Conservation (phyloP, 2,113 vertebrate genomes). For the Pterocles orientalis region DNA sequence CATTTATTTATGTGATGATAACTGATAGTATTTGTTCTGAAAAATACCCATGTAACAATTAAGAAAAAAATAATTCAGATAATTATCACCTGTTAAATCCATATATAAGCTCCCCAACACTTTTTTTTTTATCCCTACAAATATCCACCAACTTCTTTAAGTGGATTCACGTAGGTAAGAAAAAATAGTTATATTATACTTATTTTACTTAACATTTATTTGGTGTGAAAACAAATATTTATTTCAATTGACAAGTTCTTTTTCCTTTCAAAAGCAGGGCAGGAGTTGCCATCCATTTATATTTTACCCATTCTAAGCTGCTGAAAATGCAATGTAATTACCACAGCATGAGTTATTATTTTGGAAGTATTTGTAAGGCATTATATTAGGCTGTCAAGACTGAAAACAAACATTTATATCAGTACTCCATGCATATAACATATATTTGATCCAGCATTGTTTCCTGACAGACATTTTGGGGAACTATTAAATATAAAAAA, state of each 20-base stretch:
- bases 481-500: neutral
- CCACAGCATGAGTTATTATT: neutral
- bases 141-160: neutral
- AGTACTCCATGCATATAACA: neutral
- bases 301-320: neutral
- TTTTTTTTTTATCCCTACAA: neutral
- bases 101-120: neutral
- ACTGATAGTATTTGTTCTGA: neutral
- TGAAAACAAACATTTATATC: neutral
- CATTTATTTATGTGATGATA: neutral
- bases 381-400: neutral
- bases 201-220: neutral
- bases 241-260: neutral
- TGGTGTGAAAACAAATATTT: neutral
- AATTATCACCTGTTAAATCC: neutral
- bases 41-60: neutral
- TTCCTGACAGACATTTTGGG: neutral
- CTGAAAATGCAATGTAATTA: neutral
- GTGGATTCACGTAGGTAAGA: neutral
- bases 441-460: neutral
- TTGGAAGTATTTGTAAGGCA: neutral
- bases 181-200: neutral
- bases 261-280: neutral
- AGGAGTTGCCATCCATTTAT: neutral
- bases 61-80: neutral